Conservation (phyloP, 2,888 invertebrate genomes). For the Oxytorus armatus region DNA sequence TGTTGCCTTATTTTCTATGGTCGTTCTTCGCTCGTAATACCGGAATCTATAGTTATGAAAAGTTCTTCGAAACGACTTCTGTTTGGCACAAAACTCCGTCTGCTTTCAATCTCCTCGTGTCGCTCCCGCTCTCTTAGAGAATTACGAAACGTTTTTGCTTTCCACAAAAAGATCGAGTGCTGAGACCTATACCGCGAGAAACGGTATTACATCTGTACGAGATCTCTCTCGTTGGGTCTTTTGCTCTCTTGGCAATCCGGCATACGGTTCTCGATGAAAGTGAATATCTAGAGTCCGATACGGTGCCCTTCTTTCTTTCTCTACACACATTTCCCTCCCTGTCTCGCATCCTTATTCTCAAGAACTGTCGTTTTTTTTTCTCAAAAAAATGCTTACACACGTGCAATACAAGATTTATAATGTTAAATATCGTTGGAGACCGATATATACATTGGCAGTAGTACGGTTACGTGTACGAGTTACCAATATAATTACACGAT, state of each 20-base stretch:
- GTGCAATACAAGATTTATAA: too few relatives aligned
- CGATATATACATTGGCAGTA: too few relatives aligned
- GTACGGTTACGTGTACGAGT: too few relatives aligned
- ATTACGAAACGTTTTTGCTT: slow-evolving; percentile 62
- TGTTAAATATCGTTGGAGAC: too few relatives aligned
- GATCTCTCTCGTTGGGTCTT: neutral
- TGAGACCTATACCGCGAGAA: slow-evolving; percentile 1
- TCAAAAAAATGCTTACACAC: too few relatives aligned
- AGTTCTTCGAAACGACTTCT: slow-evolving; percentile 31
- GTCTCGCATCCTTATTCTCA: too few relatives aligned
- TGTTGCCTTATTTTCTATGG: too few relatives aligned
- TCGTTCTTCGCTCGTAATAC: neutral
- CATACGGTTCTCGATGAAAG: slow-evolving; percentile 54
- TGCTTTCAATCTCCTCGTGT: slow-evolving; percentile 35
- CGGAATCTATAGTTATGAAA: slow-evolving; percentile 6
- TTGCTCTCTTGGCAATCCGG: neutral
- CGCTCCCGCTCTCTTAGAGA: slow-evolving; percentile 23
- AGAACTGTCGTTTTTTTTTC: too few relatives aligned
- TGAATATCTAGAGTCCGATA: slow-evolving; percentile 59
- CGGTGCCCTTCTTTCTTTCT: slow-evolving; percentile 45
- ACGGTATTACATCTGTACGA: neutral
- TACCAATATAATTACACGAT: too few relatives aligned
- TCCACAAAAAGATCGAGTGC: slow-evolving; percentile 61
- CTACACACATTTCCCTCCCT: slow-evolving; percentile 1
- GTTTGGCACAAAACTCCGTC: slow-evolving; percentile 9